A percentile compares a stretch with the other conserved stretches of the same genome.
These are phyloP conservation scores for Aethes cnicana DNA, from an alignment of 2,888 invertebrate species.

Conservation along the genomic window DNA sequence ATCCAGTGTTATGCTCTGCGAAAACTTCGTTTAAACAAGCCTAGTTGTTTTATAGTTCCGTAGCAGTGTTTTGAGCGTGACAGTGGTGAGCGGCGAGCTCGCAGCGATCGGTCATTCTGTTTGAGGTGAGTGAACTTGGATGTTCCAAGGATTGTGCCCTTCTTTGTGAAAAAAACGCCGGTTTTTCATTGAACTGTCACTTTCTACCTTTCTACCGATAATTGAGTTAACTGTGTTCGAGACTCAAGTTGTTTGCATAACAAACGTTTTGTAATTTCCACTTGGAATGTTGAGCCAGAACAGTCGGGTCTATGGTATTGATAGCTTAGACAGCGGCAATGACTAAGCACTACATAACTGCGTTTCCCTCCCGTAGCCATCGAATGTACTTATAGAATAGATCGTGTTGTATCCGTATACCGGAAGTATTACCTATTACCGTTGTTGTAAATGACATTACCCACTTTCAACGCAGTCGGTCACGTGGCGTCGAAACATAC, in stretches of 20 bases:
- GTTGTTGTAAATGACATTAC: no score
- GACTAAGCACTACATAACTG: no score
- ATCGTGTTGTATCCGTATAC: no score
- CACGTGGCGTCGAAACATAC: no score
- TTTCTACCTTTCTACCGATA: constrained; percentile 8
- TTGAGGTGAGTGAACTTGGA: constrained; percentile 69
- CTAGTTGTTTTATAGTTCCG: constrained; percentile 36
- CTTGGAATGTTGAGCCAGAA: no score
- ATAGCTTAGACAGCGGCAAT: no score
- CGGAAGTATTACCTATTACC: no score
- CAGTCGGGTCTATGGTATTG: no score
- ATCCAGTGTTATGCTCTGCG: constrained; percentile 52
- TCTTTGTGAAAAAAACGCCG: constrained; percentile 25
- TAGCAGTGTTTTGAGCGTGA: constrained; percentile 27
- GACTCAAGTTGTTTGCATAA: not conserved
- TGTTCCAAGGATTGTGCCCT: constrained; percentile 54
- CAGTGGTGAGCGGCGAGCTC: constrained; percentile 45
- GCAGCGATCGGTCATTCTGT: constrained; percentile 49
- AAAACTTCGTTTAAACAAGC: constrained; percentile 52
- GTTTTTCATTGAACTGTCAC: constrained; percentile 6
- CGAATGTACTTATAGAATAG: no score
- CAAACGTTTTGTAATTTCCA: not conserved
- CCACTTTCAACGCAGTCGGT: no score
- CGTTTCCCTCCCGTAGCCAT: no score
- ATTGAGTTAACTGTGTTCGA: not conserved